Percentiles rank a stretch among this genome's conserved stretches.
phyloP scores from a whole-genome alignment of 2,797 vertebrate species.

The Cyprinella venusta region DNA sequence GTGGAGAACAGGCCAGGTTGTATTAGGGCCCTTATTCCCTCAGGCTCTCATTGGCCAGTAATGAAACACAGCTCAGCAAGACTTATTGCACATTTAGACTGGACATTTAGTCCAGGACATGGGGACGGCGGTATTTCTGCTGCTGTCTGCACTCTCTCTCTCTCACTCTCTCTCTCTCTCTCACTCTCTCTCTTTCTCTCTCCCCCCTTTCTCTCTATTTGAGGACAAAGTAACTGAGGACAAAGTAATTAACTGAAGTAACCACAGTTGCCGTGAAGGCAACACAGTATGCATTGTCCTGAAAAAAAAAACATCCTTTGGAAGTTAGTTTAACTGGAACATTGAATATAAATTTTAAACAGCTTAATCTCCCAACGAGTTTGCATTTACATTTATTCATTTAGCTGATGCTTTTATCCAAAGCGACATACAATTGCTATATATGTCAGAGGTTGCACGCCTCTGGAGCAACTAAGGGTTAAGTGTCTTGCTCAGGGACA shows the following conservation, averaged over 20 bases:
- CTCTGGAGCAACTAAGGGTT: too few species aligned
- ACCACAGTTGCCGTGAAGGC: neutral
- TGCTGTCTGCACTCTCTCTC: conserved; percentile 26
- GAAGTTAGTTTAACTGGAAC: neutral
- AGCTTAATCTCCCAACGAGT: neutral
- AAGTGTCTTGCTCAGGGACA: too few species aligned
- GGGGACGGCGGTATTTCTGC: conserved; percentile 38
- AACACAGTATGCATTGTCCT: neutral
- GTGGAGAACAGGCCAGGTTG: conserved; percentile 8
- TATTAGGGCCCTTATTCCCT: conserved; percentile 40
- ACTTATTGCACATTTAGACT: conserved; percentile 44
- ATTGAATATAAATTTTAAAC: neutral
- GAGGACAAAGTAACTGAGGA: conserved; percentile 28
- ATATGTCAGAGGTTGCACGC: too few species aligned
- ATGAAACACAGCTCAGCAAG: conserved; percentile 50
- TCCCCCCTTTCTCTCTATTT: neutral
- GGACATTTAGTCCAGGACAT: conserved; percentile 22
- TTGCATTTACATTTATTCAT: too few species aligned
- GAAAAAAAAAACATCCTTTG: neutral
- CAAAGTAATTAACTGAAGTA: conserved; percentile 16
- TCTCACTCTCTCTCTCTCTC: conserved; percentile 1
- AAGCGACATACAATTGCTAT: too few species aligned
- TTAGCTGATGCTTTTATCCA: too few species aligned
- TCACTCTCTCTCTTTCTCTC: conserved; percentile 2
- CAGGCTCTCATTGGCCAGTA: conserved; percentile 39